Evolutionary conservation across 1,140 invertebrate genomes (phyloP), one percentile per base, ranked within the genome.

Genomic region (Drosophila repletoides): DNA sequence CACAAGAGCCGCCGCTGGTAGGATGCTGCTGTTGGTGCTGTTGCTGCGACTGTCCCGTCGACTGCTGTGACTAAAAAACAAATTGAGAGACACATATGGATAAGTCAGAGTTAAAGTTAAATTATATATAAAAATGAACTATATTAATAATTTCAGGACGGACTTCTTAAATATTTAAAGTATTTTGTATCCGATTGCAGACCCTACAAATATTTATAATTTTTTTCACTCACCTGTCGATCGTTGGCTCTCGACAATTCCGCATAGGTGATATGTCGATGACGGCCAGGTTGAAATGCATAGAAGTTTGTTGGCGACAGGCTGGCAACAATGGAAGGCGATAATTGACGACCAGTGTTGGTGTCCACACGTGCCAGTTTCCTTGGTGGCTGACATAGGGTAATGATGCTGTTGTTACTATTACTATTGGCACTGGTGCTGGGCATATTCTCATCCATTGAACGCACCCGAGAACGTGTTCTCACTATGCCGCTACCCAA

Each of bases 241-340:
- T 22, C 41, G 2, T 17, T 34, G n/a, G 9, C 29, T 7, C 29
- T 48, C 1, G 55, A 43, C 24, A 55, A 12, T 5, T 83, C 79
- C 1, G 80, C 74, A 34, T 40, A 83, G 0, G 80, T 83, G n/a
- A 56, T 74, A 58, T 83, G 79, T 15, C 61, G 52, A 46, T 73
- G 64, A 4, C 81, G 60, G 7, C 79, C 79, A 5, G 79, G 79
- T 24, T 79, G 61, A 61, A 83, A 83, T 29, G 66, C 67, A 51
- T 86, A 67, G 10, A 61, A 83, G 9, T 83, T 83, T 2, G 67
- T 64, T 1, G 74, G 67, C 2, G 80, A 72, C 4, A 80, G 41
- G 15, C 53, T 71, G 2, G 63, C 61, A 36, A 67, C 66, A 6
- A 38, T 31, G 0, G 46, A 38, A 0, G 33, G 52, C 0, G 67